These are phyloP conservation scores for Antechinus flavipes DNA, from an alignment of 2,113 vertebrate genomes.

Conservation along the genomic window DNA sequence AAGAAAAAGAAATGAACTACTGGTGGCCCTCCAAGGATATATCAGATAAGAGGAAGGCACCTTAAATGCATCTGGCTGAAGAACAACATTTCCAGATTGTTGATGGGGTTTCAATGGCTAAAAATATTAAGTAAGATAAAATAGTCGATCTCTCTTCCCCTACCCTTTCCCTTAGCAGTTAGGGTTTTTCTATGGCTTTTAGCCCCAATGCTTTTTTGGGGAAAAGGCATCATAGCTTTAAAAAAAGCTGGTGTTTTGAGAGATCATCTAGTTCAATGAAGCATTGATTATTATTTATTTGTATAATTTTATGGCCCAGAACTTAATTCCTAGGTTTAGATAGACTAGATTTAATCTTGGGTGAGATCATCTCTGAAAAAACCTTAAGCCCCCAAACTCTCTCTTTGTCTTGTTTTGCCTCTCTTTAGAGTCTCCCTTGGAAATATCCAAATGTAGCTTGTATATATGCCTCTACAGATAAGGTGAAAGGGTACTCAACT, in stretches of 20 bases:
- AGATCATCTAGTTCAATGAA: slow-evolving; percentile 1
- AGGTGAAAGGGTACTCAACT: background rate
- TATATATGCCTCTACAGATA: background rate
- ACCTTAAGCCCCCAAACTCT: too few species aligned
- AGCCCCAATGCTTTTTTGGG: background rate
- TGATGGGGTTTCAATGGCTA: background rate
- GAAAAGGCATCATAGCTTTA: slow-evolving; percentile 30
- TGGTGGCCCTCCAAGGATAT: background rate
- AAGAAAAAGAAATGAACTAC: slow-evolving; percentile 6
- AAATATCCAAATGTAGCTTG: background rate
- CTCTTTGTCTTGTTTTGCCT: background rate
- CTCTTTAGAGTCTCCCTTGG: background rate
- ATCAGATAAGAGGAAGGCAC: slow-evolving; percentile 34
- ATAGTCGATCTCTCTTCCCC: background rate
- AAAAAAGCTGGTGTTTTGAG: slow-evolving; percentile 15
- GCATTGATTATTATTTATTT: background rate
- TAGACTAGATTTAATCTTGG: background rate
- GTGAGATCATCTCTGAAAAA: background rate
- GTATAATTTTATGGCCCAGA: background rate
- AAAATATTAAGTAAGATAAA: background rate
- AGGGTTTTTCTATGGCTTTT: background rate
- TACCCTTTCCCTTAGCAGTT: background rate
- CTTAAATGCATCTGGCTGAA: background rate
- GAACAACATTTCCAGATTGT: slow-evolving; percentile 20
- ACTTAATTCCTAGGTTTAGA: background rate